Base-by-base conservation (phyloP, 2,888 invertebrate species). In the Agriotes lineatus region DNA sequence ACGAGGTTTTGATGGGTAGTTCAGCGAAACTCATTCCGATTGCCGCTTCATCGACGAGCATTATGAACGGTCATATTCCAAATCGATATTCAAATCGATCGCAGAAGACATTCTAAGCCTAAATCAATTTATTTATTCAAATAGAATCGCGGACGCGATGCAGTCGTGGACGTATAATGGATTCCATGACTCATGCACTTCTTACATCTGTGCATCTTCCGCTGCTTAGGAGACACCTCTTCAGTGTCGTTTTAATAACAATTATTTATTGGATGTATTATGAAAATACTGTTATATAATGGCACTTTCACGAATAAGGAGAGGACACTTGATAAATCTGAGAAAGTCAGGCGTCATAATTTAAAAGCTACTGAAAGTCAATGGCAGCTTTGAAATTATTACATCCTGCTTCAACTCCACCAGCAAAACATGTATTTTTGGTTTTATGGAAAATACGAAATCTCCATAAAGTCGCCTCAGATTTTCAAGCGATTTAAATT, bases 61-160 rank as follows among this genome's bases (percentile, higher is more conserved):
- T 18, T 19, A 2, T 33, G 33, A 30, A 33, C 12, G 20, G 22
- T 52, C 52, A 45, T 56, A 56, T 62, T 56, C 58, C 62, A 62
- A 62, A 63, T 68, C 62, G 68, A 63, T 63, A 56, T 62, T 68
- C 48, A 68, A 77, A 79, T 79, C 76, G 77, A 76, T 77, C 76
- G 75, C 74, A 76, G 73, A 74, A 56, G 72, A 72, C 76, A 75
- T 74, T 76, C 75, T 77, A 76, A 73, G 76, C 72, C 74, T 75
- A 75, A 79, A 79, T 79, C 78, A 77, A 79, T 79, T 79, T 80
- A 79, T 80, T 69, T 78, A 80, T 80, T 80, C 76, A 78, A 79
- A 80, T 80, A 73, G 77, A 79, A 78, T 77, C 79, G 75, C 77
- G 78, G 79, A 77, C 78, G 69, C 67, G 56, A 67, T 67, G 62